Percentiles rank a stretch among this genome's conserved stretches.
Evolutionary conservation across 2,797 vertebrate genomes (phyloP).

Genomic region (Myotis daubentonii): DNA sequence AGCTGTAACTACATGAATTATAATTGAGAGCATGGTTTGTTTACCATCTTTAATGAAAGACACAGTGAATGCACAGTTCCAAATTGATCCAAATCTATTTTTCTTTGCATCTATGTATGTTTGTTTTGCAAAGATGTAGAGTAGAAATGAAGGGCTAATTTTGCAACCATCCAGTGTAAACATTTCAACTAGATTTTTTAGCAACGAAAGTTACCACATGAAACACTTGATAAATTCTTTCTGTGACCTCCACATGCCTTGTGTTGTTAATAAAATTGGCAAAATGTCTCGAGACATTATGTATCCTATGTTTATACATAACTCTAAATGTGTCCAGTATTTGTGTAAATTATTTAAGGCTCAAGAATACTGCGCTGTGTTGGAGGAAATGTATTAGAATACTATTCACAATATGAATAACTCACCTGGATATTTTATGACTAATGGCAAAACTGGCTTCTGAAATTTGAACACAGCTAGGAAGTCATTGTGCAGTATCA

Average conservation of each 20-base stretch:
- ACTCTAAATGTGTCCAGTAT: conserved; percentile 69
- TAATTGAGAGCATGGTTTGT: not conserved
- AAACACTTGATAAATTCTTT: conserved; percentile 57
- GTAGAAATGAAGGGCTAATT: conserved; percentile 41
- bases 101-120: not conserved
- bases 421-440: conserved; percentile 74
- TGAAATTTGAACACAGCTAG: conserved; percentile 59
- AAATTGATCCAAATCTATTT: conserved; percentile 19
- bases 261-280: conserved; percentile 74
- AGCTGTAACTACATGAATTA: not conserved
- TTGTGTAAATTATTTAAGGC: conserved; percentile 50
- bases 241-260: conserved; percentile 50
- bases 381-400: conserved; percentile 32
- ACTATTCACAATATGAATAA: conserved; percentile 58
- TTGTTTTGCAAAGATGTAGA: conserved; percentile 30
- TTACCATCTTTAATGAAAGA: conserved; percentile 20
- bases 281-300: conserved; percentile 77
- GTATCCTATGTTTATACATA: conserved; percentile 67
- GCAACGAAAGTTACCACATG: conserved; percentile 53
- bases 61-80: not conserved
- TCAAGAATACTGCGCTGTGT: conserved; percentile 34
- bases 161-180: conserved; percentile 9
- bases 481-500: conserved; percentile 63
- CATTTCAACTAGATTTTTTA: conserved; percentile 57
- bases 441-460: conserved; percentile 68